These are phyloP conservation scores for Zoanthus gigantus DNA, from an alignment of 92 coral and sea anemone genomes.

Conservation along the genomic window DNA sequence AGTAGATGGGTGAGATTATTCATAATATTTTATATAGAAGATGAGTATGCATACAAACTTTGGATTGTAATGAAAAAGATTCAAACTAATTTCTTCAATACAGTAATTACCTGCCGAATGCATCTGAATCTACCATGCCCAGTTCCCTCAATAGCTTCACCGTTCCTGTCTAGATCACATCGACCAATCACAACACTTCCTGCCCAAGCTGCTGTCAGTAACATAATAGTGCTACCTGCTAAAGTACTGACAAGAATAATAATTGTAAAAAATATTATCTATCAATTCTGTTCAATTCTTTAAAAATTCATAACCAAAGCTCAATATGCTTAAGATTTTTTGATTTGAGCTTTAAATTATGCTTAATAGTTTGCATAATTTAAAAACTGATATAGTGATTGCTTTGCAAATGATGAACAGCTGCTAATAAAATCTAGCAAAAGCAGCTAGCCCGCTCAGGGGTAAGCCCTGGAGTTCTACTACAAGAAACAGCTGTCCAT, in stretches of 20 bases:
- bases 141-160: conserved; percentile 92
- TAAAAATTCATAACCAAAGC: no score
- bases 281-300: no score
- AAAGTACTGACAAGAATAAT: conserved; percentile 70
- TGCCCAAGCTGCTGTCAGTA: conserved; percentile 97
- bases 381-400: no score
- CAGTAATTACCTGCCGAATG: conserved; percentile 67
- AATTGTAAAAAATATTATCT: no score
- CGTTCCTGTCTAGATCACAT: conserved; percentile 84
- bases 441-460: no score
- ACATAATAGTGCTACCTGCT: conserved; percentile 98
- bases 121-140: conserved; percentile 91
- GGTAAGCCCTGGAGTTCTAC: no score
- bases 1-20: background rate
- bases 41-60: background rate
- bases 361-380: no score
- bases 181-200: conserved; percentile 93
- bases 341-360: no score
- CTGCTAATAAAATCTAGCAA: no score
- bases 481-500: no score
- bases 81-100: background rate
- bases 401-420: no score
- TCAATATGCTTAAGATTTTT: no score
- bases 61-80: background rate
- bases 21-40: background rate